Conservation (phyloP, 2,888 invertebrate genomes). For the Deilephila porcellus region DNA sequence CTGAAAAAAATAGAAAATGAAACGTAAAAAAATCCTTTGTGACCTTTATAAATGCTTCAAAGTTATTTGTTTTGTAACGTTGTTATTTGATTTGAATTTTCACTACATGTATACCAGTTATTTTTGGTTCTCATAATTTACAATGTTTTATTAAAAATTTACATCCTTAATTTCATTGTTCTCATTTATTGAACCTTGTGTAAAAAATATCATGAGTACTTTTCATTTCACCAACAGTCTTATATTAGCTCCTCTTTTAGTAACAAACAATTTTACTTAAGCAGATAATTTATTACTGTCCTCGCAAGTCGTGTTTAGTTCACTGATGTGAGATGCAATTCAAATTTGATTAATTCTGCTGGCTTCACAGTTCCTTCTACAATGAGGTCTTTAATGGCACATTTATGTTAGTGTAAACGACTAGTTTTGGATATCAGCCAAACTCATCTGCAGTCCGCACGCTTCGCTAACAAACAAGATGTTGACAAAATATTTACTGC, state of each 20-base stretch:
- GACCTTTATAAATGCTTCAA: too few relatives aligned
- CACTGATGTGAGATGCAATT: background rate
- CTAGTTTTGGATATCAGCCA: slow-evolving; percentile 7
- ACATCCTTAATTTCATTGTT: too few relatives aligned
- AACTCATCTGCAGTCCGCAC: slow-evolving; percentile 8
- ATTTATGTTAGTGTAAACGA: slow-evolving; percentile 6
- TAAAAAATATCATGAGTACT: too few relatives aligned
- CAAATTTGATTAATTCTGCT: slow-evolving; percentile 19
- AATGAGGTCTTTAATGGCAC: background rate
- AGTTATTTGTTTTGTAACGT: too few relatives aligned
- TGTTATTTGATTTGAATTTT: too few relatives aligned
- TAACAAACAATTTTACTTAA: too few relatives aligned
- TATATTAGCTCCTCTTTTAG: too few relatives aligned
- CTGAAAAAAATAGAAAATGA: slow-evolving; percentile 41
- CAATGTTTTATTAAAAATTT: too few relatives aligned
- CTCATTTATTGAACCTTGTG: too few relatives aligned
- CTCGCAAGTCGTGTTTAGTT: background rate
- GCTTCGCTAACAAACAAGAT: background rate
- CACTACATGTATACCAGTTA: too few relatives aligned
- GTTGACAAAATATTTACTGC: slow-evolving; percentile 11
- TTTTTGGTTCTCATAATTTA: too few relatives aligned
- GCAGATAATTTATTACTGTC: background rate
- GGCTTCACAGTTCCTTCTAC: background rate
- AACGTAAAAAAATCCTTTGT: background rate
- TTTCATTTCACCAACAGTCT: too few relatives aligned